A percentile compares a stretch with the other conserved stretches of the same genome.
Evolutionary conservation across 2,888 invertebrate genomes (phyloP).

Genomic region (Drosophila nr. medialis): DNA sequence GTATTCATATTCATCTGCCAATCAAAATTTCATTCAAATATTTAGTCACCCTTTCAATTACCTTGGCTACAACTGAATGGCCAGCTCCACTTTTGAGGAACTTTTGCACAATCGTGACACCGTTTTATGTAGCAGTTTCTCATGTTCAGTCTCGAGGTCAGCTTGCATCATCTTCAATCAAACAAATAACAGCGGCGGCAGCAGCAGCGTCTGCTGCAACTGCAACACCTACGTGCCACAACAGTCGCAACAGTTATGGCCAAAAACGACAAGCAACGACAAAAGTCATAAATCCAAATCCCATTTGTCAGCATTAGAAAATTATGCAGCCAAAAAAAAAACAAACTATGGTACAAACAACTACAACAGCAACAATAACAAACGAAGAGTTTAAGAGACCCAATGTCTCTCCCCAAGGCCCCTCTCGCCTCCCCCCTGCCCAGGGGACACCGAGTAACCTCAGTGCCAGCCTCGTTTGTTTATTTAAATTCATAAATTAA

Average conservation of each 20-base stretch:
- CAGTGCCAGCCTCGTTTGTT: slow-evolving; percentile 53
- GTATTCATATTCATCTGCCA: neutral
- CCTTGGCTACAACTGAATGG: slow-evolving; percentile 13
- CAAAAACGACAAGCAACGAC: slow-evolving; percentile 46
- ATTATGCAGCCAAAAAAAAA: slow-evolving; percentile 65
- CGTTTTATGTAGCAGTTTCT: slow-evolving; percentile 44
- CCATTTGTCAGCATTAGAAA: slow-evolving; percentile 81
- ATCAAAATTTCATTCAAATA: slow-evolving; percentile 13
- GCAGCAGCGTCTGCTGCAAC: slow-evolving; percentile 16
- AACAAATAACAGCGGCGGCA: slow-evolving; percentile 33
- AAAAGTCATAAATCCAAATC: slow-evolving; percentile 76
- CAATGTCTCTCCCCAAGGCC: neutral
- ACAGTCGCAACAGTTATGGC: slow-evolving; percentile 40
- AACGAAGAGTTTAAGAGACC: slow-evolving; percentile 37
- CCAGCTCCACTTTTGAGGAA: slow-evolving; percentile 44
- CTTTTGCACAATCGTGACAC: slow-evolving; percentile 50
- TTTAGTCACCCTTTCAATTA: slow-evolving; percentile 28
- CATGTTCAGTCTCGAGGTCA: slow-evolving; percentile 67
- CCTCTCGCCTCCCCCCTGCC: neutral
- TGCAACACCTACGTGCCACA: slow-evolving; percentile 62
- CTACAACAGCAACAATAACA: slow-evolving; percentile 41
- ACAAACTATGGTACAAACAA: slow-evolving; percentile 39
- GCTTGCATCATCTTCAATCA: slow-evolving; percentile 78
- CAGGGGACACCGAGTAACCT: neutral
- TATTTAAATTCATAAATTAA: slow-evolving; percentile 78